phyloP scores from a whole-genome alignment of 2,888 invertebrate genomes.

The Dolichomitus sp. region DNA sequence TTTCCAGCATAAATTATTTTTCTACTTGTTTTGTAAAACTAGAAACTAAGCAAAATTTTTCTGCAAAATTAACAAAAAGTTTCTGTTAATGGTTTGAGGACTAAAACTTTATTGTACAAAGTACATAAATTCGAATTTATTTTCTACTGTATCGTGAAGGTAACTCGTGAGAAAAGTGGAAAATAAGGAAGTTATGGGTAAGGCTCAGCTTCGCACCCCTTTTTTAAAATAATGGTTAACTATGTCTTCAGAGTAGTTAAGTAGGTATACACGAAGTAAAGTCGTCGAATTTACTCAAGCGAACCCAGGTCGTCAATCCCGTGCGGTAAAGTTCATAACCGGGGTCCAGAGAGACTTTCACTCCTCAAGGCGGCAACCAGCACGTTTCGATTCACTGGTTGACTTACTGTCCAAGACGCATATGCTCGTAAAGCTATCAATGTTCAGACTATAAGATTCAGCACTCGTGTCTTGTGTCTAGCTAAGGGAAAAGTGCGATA shows the following conservation, averaged over 20 bases:
- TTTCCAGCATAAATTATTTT: too few relatives aligned
- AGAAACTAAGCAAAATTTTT: too few relatives aligned
- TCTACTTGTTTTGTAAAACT: too few relatives aligned
- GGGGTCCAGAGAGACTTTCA: slow-evolving; percentile 76
- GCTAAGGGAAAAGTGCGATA: slow-evolving; percentile 61
- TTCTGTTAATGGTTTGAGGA: too few relatives aligned
- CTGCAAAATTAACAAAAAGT: too few relatives aligned
- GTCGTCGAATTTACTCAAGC: slow-evolving; percentile 48
- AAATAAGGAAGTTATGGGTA: too few relatives aligned
- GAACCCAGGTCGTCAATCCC: slow-evolving; percentile 51
- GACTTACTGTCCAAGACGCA: slow-evolving; percentile 40
- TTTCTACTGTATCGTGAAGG: too few relatives aligned
- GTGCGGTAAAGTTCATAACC: slow-evolving; percentile 76
- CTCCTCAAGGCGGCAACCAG: slow-evolving; percentile 76
- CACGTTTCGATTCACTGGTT: slow-evolving; percentile 57
- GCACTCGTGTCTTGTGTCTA: background rate
- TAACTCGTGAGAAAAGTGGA: too few relatives aligned
- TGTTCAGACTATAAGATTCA: slow-evolving; percentile 33
- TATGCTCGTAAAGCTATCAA: slow-evolving; percentile 43
- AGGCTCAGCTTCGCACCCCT: background rate
- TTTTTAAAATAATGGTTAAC: background rate
- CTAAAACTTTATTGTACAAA: too few relatives aligned
- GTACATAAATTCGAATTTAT: too few relatives aligned
- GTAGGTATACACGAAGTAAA: slow-evolving; percentile 23
- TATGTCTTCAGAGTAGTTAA: background rate